Conservation (phyloP, 2,888 invertebrate genomes). For the Napeogenes sylphis region DNA sequence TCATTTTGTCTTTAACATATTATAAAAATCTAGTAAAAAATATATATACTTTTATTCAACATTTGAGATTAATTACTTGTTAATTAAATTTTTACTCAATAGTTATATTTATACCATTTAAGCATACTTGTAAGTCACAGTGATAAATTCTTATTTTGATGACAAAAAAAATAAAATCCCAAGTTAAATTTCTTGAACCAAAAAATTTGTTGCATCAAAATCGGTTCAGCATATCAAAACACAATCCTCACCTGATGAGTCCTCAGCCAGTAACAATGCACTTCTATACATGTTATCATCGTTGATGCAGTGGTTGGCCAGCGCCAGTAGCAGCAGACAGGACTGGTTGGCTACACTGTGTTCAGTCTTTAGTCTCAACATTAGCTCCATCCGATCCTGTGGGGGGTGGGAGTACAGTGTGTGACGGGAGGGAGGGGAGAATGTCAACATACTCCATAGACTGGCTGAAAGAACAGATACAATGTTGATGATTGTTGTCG, state of each 20-base stretch:
- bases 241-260: slow-evolving; percentile 80
- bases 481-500: too few species aligned
- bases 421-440: slow-evolving; percentile 67
- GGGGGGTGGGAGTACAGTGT: slow-evolving; percentile 57
- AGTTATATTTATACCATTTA: too few species aligned
- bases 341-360: slow-evolving; percentile 94
- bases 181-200: too few species aligned
- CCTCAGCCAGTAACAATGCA: slow-evolving; percentile 89
- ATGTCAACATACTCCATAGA: slow-evolving; percentile 88
- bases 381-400: slow-evolving; percentile 60
- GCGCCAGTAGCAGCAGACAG: slow-evolving; percentile 88
- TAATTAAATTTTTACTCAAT: too few species aligned
- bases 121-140: too few species aligned
- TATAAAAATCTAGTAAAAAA: background rate
- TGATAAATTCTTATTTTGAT: too few species aligned
- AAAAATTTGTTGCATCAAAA: too few species aligned
- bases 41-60: background rate
- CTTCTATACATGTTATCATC: slow-evolving; percentile 89
- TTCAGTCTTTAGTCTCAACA: slow-evolving; percentile 73
- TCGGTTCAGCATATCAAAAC: background rate
- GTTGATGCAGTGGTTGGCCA: slow-evolving; percentile 93
- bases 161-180: too few species aligned
- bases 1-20: background rate
- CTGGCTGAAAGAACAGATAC: slow-evolving; percentile 70
- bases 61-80: too few species aligned